These are phyloP conservation scores for Bombus picipes DNA, from an alignment of 1,140 invertebrate genomes.

Conservation along the genomic window DNA sequence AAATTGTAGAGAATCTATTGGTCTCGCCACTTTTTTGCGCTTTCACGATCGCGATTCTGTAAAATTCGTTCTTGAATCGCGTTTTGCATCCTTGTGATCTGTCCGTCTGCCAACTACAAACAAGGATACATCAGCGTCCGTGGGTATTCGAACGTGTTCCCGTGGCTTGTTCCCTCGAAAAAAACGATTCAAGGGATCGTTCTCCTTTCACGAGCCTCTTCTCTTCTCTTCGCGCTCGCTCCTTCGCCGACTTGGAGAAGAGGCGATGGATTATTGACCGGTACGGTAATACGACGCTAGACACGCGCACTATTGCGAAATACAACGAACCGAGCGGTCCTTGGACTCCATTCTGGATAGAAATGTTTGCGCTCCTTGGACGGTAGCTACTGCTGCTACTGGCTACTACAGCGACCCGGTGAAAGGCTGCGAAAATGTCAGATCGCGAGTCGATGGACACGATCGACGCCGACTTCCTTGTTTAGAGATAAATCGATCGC, in stretches of 20 bases:
- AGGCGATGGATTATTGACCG: constrained; percentile 61
- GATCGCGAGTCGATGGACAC: constrained; percentile 6
- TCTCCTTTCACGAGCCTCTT: constrained; percentile 40
- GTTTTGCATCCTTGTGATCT: background rate
- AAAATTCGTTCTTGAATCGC: constrained; percentile 1
- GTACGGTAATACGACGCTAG: constrained; percentile 50
- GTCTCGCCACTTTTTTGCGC: background rate
- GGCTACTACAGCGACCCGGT: constrained; percentile 37
- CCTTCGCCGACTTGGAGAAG: constrained; percentile 9
- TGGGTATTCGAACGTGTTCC: background rate
- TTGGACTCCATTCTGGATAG: constrained; percentile 64
- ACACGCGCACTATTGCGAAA: constrained; percentile 58
- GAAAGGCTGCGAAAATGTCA: constrained; percentile 68
- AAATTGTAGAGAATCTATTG: no score
- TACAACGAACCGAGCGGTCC: constrained; percentile 52
- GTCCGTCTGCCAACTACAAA: background rate
- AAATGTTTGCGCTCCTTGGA: constrained; percentile 48
- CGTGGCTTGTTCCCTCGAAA: background rate
- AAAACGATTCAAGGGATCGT: constrained; percentile 8
- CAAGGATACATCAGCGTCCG: background rate
- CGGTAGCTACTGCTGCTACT: constrained; percentile 15
- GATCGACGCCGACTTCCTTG: constrained; percentile 56
- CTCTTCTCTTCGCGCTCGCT: background rate
- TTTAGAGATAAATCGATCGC: constrained; percentile 40
- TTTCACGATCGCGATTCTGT: constrained; percentile 4